Base-by-base conservation (phyloP, 2,113 vertebrate species). In the Accipiter virgatus region DNA sequence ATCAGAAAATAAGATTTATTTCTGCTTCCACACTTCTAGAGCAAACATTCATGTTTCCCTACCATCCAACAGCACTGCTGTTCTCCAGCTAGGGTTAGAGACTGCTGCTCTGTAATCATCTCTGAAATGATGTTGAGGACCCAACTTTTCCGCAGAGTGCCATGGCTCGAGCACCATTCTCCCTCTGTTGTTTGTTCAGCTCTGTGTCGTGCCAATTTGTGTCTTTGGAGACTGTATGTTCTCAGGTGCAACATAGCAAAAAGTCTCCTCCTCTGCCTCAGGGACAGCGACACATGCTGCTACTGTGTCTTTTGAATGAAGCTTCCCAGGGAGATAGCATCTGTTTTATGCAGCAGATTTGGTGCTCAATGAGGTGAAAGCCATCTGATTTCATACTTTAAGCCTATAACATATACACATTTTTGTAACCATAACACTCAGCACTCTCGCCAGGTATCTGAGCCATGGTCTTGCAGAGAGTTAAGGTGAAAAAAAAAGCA, bases 41-140 rank as follows among this genome's bases (percentile, higher is more conserved):
- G 53, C 74, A 34, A 77, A 56, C n/a, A 13, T 6, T 5, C 32
- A 9, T 0, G 0, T 38, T 78, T 56, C 38, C 53, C 12, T 5
- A 12, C n/a, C 50, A n/a, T 9, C 55, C 20, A 40, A 16, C 34
- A 47, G 32, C n/a, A 25, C 26, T 8, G 27, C 73, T 62, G 36
- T 56, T 72, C 67, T 58, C 52, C 77, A 53, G 27, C 5, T 52
- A 10, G 18, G 29, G 17, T 43, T n/a, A 17, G 53, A 84, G 50
- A 29, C 47, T 50, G 40, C 26, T 16, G 13, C 70, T 78, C 59
- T 38, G 10, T 15, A 22, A 48, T 47, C 3, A 0, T 4, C 77
- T 81, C 48, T 25, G 9, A 55, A 29, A 32, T 8, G 7, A 25
- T 13, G 38, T 31, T 16, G 66, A 74, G 45, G 40, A 62, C 20